Evolutionary conservation across 2,888 invertebrate genomes (phyloP), one percentile per base, ranked within the genome.

Genomic region (Iselma pallidipennis): DNA sequence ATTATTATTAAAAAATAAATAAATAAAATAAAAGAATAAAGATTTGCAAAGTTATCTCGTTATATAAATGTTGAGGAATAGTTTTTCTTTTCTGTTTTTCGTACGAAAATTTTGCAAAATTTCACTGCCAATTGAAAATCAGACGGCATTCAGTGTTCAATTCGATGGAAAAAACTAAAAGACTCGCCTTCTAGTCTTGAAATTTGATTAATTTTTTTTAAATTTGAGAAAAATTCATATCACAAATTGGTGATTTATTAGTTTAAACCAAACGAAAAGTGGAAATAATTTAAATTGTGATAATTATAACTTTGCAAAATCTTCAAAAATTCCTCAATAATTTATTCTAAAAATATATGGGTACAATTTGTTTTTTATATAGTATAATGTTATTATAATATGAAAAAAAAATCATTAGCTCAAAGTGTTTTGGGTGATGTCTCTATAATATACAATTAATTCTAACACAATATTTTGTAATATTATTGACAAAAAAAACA

Each of bases 291-390:
- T 65, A 61, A 59, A 71, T 70, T 71, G 69, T 71, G 70, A 71
- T 70, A 71, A 28, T 66, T 66, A 68, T 63, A 65, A 64, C 65
- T 65, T 70, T 64, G 64, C 63, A 72, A 74, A 72, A 68, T 72
- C 74, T 73, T 70, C 57, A 61, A 65, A 65, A 42, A 60, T 57
- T 67, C 68, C 71, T 69, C 63, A 69, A 71, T 61, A 65, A 67
- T 66, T 71, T 63, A 76, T 76, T 76, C 76, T 76, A 76, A 76
- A 76, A 23, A 66, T 74, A 66, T 71, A 72, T 72, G 73, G 74
- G 76, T 76, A 74, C 75, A 76, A 75, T 69, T 67, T 72, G 66
- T 73, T 74, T 67, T 68, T 51, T 67, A 66, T 63, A 65, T 66
- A 64, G n/a, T n/a, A 57, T 56, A 48, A 65, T 60, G 12, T 45